A percentile compares a stretch with the other conserved stretches of the same genome.
Conservation (phyloP, 2,113 vertebrate species). For the Chitala chitala region DNA sequence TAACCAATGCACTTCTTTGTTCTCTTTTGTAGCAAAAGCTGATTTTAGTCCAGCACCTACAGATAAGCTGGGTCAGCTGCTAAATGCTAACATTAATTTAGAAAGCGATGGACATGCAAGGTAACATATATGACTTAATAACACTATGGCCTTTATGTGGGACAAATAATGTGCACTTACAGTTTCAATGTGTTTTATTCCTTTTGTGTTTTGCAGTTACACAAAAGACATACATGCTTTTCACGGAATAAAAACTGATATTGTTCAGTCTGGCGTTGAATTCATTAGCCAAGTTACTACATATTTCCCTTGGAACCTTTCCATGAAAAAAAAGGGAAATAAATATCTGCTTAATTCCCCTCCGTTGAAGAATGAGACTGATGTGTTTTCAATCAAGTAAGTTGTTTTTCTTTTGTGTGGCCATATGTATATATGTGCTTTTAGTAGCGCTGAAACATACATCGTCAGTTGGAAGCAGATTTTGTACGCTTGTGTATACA, state of each 20-base stretch:
- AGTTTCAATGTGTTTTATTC: too few relatives aligned
- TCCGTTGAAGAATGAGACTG: constrained; percentile 42
- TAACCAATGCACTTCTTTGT: neutral
- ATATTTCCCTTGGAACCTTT: constrained; percentile 55
- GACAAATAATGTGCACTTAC: neutral
- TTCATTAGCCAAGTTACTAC: constrained; percentile 41
- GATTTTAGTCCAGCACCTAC: constrained; percentile 43
- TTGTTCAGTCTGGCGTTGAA: constrained; percentile 60
- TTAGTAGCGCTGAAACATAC: too few relatives aligned
- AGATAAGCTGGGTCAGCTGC: constrained; percentile 46
- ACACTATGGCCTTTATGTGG: neutral
- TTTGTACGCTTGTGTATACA: too few relatives aligned
- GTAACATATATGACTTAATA: constrained; percentile 39
- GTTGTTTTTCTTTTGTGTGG: too few relatives aligned
- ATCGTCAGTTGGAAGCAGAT: too few relatives aligned
- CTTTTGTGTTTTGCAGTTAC: constrained; percentile 47
- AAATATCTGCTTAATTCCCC: constrained; percentile 51
- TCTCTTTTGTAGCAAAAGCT: constrained; percentile 49
- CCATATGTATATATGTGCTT: too few relatives aligned
- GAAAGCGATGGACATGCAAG: constrained; percentile 58
- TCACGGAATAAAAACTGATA: constrained; percentile 63
- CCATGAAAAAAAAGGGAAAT: constrained; percentile 45
- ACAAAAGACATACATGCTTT: constrained; percentile 56
- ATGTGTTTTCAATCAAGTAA: constrained; percentile 52
- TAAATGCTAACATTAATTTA: constrained; percentile 51